Percentiles rank a stretch among this genome's conserved stretches.
phyloP scores from a whole-genome alignment of 2,113 vertebrate genomes.

The Carassius carassius region DNA sequence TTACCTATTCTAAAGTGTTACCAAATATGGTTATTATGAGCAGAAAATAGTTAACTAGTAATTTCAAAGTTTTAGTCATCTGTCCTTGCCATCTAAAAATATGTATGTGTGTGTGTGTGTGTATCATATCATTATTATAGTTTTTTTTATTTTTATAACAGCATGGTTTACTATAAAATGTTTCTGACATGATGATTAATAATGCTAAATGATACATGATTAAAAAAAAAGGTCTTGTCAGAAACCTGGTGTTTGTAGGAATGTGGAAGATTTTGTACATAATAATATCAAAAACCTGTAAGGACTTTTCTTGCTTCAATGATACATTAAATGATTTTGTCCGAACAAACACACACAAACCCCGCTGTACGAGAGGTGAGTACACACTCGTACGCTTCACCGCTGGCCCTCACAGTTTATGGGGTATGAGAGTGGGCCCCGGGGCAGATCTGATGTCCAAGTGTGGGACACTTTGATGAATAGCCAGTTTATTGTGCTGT shows the following conservation, averaged over 20 bases:
- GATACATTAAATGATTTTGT: neutral
- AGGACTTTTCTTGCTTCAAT: neutral
- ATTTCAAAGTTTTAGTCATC: neutral
- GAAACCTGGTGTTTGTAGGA: neutral
- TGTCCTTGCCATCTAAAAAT: neutral
- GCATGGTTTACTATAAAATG: neutral
- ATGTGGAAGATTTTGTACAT: neutral
- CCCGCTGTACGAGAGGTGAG: slow-evolving; percentile 8
- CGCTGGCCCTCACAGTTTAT: slow-evolving; percentile 14
- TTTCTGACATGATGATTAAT: neutral
- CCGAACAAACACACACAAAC: slow-evolving; percentile 37
- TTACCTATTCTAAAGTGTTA: too few species aligned
- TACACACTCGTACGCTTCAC: neutral
- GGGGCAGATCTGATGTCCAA: slow-evolving; percentile 53
- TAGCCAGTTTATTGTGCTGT: slow-evolving; percentile 91
- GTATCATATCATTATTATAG: too few species aligned
- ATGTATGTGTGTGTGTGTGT: too few species aligned
- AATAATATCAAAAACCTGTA: neutral
- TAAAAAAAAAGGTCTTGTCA: too few species aligned
- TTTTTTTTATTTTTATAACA: neutral
- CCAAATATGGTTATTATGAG: too few species aligned
- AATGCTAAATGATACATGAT: too few species aligned
- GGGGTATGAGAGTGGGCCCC: slow-evolving; percentile 49
- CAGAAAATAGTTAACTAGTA: too few species aligned
- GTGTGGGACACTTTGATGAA: slow-evolving; percentile 89